Evolutionary conservation across 2,113 vertebrate genomes (phyloP).

Genomic region (Etheostoma cragini): DNA sequence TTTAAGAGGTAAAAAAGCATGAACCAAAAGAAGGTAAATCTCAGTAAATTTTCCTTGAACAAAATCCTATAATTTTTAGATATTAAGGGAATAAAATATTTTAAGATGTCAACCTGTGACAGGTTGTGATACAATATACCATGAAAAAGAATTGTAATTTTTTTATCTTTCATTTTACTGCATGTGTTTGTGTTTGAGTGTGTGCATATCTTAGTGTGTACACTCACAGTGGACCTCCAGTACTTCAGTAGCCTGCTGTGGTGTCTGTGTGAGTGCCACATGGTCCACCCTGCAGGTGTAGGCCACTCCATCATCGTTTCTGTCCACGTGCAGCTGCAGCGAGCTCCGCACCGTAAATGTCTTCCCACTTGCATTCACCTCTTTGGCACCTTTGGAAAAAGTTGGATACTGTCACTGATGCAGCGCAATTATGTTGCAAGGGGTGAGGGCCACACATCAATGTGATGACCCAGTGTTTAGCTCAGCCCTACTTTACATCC

Average conservation of each 20-base stretch:
- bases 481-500: neutral
- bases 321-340: conserved; percentile 92
- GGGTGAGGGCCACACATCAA: conserved; percentile 18
- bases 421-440: conserved; percentile 40
- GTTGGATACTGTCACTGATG: conserved; percentile 43
- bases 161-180: neutral
- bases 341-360: conserved; percentile 97
- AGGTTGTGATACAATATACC: neutral
- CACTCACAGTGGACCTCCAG: conserved; percentile 99
- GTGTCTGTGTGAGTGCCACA: conserved; percentile 90
- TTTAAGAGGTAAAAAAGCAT: neutral
- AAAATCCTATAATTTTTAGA: neutral
- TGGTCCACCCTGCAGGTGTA: conserved; percentile 97
- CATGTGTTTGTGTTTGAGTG: conserved; percentile 24
- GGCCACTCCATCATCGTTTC: conserved; percentile 92
- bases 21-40: neutral
- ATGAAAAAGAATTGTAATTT: neutral
- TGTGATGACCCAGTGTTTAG: neutral
- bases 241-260: conserved; percentile 94
- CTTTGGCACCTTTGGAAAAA: conserved; percentile 89
- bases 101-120: neutral
- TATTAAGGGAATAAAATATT: neutral
- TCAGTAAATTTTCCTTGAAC: neutral
- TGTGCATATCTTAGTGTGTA: conserved; percentile 10
- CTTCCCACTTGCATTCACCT: conserved; percentile 94